These are phyloP conservation scores for Bombus sylvicola DNA, from an alignment of 1,140 invertebrate species.

Conservation along the genomic window DNA sequence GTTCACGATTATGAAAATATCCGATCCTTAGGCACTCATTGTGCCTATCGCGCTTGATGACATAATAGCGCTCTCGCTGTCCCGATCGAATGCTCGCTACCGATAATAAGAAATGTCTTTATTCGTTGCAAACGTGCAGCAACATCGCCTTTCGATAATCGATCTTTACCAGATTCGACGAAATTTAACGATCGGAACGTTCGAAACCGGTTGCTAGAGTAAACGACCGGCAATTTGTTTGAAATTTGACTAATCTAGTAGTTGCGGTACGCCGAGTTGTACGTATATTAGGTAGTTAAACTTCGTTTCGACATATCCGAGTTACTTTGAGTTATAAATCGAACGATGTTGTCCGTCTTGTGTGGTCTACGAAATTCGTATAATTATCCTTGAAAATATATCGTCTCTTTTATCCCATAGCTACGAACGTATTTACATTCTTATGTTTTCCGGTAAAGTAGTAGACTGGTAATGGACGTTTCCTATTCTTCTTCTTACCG, in stretches of 20 bases:
- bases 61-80: slow-evolving; percentile 47
- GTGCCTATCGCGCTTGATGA: slow-evolving; percentile 60
- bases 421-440: no score
- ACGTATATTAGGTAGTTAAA: neutral
- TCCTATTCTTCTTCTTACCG: no score
- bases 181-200: neutral
- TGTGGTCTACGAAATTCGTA: no score
- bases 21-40: slow-evolving; percentile 49
- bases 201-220: neutral
- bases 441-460: no score
- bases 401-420: no score
- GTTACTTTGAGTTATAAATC: neutral
- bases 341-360: neutral
- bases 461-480: fast-evolving
- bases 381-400: no score
- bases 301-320: neutral
- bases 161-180: neutral
- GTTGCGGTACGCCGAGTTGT: no score
- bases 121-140: neutral
- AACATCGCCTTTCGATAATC: neutral
- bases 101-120: slow-evolving; percentile 61
- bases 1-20: slow-evolving; percentile 62
- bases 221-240: neutral
- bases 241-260: slow-evolving; percentile 2
- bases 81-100: slow-evolving; percentile 32